Percentiles rank a stretch among this genome's conserved stretches.
Conservation (phyloP, 2,888 invertebrate genomes). For the Yponomeuta plumbellus region DNA sequence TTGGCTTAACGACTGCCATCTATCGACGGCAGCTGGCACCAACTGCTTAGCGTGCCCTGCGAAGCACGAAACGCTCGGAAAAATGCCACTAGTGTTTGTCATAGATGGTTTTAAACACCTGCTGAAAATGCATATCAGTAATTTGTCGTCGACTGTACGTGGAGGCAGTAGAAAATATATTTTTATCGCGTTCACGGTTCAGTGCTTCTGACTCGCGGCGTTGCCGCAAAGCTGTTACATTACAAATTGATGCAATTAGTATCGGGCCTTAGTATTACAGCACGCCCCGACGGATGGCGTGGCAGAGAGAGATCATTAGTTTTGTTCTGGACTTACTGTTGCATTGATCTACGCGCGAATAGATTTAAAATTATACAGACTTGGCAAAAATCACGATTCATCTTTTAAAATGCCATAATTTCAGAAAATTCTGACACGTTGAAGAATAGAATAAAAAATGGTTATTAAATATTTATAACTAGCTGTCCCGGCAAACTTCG, state of each 20-base stretch:
- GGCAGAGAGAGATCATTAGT: background rate
- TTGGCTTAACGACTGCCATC: too few relatives aligned
- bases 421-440: too few relatives aligned
- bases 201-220: background rate
- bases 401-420: too few relatives aligned
- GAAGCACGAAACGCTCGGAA: too few relatives aligned
- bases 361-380: background rate
- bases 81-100: too few relatives aligned
- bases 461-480: too few relatives aligned
- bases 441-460: too few relatives aligned
- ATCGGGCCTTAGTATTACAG: background rate
- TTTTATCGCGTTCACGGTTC: slow-evolving; percentile 7
- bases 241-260: slow-evolving; percentile 10
- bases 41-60: too few relatives aligned
- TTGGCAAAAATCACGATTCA: too few relatives aligned
- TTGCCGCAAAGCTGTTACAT: slow-evolving; percentile 5
- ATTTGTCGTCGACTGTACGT: background rate
- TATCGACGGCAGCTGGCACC: too few relatives aligned
- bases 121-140: background rate
- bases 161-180: background rate
- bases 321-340: background rate
- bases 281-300: background rate
- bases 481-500: too few relatives aligned
- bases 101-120: background rate
- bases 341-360: background rate